Percentiles rank a stretch among this genome's conserved stretches.
These are phyloP conservation scores for Mythimna ferrago DNA, from an alignment of 2,888 invertebrate genomes.

Conservation along the genomic window DNA sequence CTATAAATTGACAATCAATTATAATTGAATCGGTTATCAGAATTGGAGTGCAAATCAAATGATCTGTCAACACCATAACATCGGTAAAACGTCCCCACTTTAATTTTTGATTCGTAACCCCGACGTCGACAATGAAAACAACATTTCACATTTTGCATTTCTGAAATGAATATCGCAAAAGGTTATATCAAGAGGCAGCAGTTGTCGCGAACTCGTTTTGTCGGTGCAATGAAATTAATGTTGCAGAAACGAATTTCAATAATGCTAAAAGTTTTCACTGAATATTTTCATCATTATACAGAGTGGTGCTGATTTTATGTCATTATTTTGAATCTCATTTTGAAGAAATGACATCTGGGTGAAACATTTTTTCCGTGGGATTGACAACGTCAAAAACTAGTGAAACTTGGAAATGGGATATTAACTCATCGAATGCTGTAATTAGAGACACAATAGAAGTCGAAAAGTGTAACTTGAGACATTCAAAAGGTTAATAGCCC, in stretches of 20 bases:
- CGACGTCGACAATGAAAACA: constrained; percentile 6
- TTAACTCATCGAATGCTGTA: too few species aligned
- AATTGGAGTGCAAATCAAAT: constrained; percentile 49
- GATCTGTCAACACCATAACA: constrained; percentile 49
- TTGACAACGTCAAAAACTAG: too few species aligned
- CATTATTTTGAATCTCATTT: background rate
- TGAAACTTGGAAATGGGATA: too few species aligned
- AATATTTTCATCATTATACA: constrained; percentile 2
- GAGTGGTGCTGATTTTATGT: background rate
- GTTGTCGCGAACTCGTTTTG: constrained; percentile 20
- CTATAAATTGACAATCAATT: constrained; percentile 37
- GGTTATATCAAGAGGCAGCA: constrained; percentile 24
- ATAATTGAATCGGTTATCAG: constrained; percentile 38
- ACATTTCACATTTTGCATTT: constrained; percentile 30
- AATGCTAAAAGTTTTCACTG: background rate
- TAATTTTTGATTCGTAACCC: constrained; percentile 43
- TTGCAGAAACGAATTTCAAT: constrained; percentile 1
- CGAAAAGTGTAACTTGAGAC: too few species aligned
- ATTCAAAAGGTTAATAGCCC: too few species aligned
- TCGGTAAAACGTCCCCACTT: constrained; percentile 22
- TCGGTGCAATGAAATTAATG: constrained; percentile 3
- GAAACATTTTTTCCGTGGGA: too few species aligned
- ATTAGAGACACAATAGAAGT: too few species aligned
- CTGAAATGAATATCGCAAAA: constrained; percentile 17
- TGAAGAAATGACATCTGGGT: too few species aligned